Evolutionary conservation across 1,140 invertebrate species (phyloP).

Genomic region (Mizuhopecten yessoensis): DNA sequence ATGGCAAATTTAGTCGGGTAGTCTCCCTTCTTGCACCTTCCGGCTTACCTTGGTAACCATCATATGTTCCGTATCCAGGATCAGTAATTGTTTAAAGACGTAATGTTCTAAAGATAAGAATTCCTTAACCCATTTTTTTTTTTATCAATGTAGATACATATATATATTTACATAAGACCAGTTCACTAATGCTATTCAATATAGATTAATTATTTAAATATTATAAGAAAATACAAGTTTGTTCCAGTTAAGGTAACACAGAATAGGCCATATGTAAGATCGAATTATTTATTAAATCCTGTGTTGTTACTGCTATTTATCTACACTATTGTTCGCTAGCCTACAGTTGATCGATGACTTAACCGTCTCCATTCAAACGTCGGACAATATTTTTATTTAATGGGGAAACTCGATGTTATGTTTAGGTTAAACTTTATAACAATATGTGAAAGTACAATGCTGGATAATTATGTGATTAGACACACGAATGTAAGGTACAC

Average conservation of each 20-base stretch:
- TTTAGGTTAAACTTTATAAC: neutral
- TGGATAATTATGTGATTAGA: neutral
- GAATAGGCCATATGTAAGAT: neutral
- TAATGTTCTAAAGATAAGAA: neutral
- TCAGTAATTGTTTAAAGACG: neutral
- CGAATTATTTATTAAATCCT: neutral
- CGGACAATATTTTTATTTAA: neutral
- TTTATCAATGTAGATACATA: neutral
- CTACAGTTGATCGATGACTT: neutral
- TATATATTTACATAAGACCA: too few species aligned
- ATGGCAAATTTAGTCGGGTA: too few species aligned
- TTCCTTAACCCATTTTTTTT: neutral
- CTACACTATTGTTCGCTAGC: neutral
- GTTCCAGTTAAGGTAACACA: neutral
- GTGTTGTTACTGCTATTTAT: neutral
- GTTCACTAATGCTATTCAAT: conserved; percentile 11
- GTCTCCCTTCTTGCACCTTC: neutral
- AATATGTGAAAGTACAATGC: neutral
- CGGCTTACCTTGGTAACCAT: neutral
- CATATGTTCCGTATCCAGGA: neutral
- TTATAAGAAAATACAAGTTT: neutral
- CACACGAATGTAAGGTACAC: neutral
- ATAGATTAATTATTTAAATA: neutral
- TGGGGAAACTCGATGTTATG: neutral
- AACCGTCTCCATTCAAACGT: neutral